These are phyloP conservation scores for Emmelina monodactyla DNA, from an alignment of 2,888 invertebrate species.

Conservation along the genomic window DNA sequence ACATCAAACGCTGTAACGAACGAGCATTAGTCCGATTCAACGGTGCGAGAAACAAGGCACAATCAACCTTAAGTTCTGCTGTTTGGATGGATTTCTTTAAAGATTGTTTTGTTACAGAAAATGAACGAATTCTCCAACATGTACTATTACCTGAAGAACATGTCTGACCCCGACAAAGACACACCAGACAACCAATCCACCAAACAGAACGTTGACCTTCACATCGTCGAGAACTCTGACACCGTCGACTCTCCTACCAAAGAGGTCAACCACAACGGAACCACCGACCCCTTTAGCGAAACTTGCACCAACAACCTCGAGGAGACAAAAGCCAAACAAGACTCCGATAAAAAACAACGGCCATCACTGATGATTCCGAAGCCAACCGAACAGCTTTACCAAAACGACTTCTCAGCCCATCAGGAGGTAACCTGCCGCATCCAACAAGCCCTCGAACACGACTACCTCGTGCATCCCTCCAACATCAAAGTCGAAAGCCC, in stretches of 20 bases:
- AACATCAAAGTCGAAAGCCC: conserved; percentile 67
- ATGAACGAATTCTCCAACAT: conserved; percentile 88
- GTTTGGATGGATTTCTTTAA: no score
- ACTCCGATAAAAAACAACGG: conserved; percentile 46
- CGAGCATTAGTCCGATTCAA: no score
- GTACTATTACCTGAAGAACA: conserved; percentile 85
- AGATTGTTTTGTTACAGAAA: conserved; percentile 67
- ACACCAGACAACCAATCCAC: conserved; percentile 40
- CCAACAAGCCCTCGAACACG: conserved; percentile 61
- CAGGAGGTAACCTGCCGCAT: conserved; percentile 41
- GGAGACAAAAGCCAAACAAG: conserved; percentile 27
- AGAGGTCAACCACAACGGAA: conserved; percentile 13
- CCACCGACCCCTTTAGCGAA: conserved; percentile 55
- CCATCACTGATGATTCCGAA: conserved; percentile 50
- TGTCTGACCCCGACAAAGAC: conserved; percentile 68
- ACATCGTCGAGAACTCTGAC: conserved; percentile 49
- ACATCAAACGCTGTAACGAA: no score
- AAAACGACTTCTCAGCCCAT: conserved; percentile 47
- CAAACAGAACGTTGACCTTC: conserved; percentile 43
- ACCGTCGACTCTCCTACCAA: conserved; percentile 41
- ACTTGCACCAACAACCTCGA: conserved; percentile 54
- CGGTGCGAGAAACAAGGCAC: no score
- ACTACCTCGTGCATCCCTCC: conserved; percentile 69
- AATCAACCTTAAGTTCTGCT: no score
- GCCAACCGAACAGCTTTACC: conserved; percentile 53